These are phyloP conservation scores for Lasioglossum zephyrum DNA, from an alignment of 2,888 invertebrate genomes.

Conservation along the genomic window DNA sequence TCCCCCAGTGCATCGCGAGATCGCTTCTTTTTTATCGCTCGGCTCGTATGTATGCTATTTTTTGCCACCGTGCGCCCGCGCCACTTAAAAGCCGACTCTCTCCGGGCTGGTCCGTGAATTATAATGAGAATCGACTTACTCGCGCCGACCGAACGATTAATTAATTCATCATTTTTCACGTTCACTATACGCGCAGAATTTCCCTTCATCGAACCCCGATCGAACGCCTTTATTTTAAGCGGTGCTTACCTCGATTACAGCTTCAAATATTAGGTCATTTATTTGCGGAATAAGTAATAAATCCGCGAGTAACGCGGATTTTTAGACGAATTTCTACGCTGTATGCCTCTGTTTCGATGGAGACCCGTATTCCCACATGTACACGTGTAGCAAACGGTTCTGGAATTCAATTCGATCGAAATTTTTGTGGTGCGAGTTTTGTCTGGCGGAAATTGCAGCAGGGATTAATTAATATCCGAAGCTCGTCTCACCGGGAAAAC, in stretches of 20 bases:
- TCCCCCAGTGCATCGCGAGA: background rate
- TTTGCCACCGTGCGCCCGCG: background rate
- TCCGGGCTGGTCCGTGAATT: background rate
- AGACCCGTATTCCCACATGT: too few relatives aligned
- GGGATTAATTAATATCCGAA: background rate
- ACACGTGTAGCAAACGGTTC: too few relatives aligned
- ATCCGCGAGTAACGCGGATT: background rate
- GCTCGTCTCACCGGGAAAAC: too few relatives aligned
- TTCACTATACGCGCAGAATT: background rate
- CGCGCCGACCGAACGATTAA: slow-evolving; percentile 41
- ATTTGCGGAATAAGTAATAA: background rate
- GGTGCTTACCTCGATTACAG: background rate
- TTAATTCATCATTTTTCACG: slow-evolving; percentile 13
- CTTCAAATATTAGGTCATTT: background rate
- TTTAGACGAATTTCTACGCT: background rate
- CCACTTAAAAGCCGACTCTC: background rate
- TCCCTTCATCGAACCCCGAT: background rate
- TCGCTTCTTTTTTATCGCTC: background rate
- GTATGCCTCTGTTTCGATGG: too few relatives aligned
- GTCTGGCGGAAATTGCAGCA: background rate
- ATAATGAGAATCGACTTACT: slow-evolving; percentile 54
- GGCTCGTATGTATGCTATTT: slow-evolving; percentile 25
- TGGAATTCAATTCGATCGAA: background rate
- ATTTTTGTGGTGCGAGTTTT: background rate
- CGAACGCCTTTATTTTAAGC: background rate